Percentiles rank a stretch among this genome's conserved stretches.
These are phyloP conservation scores for Papilio protenor DNA, from an alignment of 2,888 invertebrate genomes.

Conservation along the genomic window DNA sequence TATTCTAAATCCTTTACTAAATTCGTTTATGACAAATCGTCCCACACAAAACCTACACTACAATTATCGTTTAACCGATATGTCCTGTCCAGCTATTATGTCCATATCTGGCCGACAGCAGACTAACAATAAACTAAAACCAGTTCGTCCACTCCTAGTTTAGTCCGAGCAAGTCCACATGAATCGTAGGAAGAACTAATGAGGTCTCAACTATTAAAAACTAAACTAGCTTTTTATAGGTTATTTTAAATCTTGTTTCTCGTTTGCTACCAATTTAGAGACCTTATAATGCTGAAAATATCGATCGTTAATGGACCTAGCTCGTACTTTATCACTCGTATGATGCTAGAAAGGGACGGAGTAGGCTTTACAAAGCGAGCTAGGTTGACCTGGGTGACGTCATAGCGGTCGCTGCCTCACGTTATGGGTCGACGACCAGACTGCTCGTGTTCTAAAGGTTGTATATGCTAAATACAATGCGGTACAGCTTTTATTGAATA, in stretches of 20 bases:
- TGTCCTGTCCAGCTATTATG: conserved; percentile 5
- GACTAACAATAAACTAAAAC: conserved; percentile 23
- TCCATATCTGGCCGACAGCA: conserved; percentile 20
- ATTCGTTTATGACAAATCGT: not conserved
- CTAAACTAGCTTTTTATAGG: not conserved
- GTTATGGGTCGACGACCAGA: conserved; percentile 37
- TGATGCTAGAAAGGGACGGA: not conserved
- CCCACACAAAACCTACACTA: conserved; percentile 22
- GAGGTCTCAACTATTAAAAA: not conserved
- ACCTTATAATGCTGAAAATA: not conserved
- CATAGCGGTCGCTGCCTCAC: conserved; percentile 29
- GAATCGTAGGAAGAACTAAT: conserved; percentile 17
- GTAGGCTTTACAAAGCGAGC: conserved; percentile 15
- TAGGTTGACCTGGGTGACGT: conserved; percentile 39
- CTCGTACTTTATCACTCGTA: not conserved
- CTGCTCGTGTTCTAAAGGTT: conserved; percentile 10
- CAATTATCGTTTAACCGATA: conserved; percentile 14
- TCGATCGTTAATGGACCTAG: not conserved
- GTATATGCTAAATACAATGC: conserved; percentile 30
- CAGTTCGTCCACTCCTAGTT: not conserved
- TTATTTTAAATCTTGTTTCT: not conserved
- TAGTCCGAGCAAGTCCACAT: not conserved
- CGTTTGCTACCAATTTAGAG: too few relatives aligned
- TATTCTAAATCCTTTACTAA: not conserved
- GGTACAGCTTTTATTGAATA: conserved; percentile 52